Evolutionary conservation across 2,888 invertebrate species (phyloP), one percentile per base, ranked within the genome.

Genomic region (Ophion ellenae): DNA sequence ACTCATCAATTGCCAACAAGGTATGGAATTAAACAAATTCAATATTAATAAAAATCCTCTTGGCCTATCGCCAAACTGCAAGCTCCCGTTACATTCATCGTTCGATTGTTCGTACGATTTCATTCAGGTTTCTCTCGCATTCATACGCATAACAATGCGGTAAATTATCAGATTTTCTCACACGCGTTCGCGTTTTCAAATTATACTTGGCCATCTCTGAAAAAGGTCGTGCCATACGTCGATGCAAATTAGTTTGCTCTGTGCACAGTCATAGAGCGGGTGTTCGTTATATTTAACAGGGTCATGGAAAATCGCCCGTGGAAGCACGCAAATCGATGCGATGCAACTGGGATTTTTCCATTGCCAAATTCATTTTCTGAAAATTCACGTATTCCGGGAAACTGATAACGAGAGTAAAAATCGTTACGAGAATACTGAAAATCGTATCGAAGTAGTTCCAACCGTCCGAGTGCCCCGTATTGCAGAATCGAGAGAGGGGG

Each of bases 11-110:
- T 14, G 17, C 14, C 17, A 14, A 17, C 14, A 5, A 53, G 5
- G 53, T 1, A 17, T 5, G 53, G 53, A 70, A 61, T 59, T 61
- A 45, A 69, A 70, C 45, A 69, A 69, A 47, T 70, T 61, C 10
- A 17, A 70, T 78, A 61, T 73, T 11, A 6, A 59, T 36, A 11
- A 73, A 73, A 28, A 57, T 47, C 5, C 32, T 61, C 69, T 70
- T 70, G 69, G 69, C 36, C 36, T n/a, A 77, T 77, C 2, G 53
- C 67, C 67, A 77, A 77, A 53, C 32, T 36, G 24, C 53, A 47
- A 45, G 45, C 17, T 61, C 59, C n/a, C 28, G 17, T 61, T 36
- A 28, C 61, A 47, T 69, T 47, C 61, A 61, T 61, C 61, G 28
- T 53, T 28, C 67, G n/a, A 67, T 57, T 77, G 67, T 32, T 66